These are phyloP conservation scores for Thryonomys swinderianus DNA, from an alignment of 2,113 vertebrate species.

Conservation along the genomic window DNA sequence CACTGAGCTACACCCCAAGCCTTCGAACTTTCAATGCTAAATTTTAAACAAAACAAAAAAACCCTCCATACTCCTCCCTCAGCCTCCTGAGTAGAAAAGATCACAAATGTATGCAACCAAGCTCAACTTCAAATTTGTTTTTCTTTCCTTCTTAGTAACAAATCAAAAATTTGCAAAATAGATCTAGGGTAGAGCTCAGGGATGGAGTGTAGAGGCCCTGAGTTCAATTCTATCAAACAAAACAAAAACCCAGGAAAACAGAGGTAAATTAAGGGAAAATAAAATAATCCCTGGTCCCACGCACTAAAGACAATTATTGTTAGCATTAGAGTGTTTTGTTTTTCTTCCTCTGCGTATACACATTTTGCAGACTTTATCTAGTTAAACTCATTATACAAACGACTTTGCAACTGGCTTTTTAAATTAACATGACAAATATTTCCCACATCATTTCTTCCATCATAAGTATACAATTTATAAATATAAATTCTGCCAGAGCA, in stretches of 20 bases:
- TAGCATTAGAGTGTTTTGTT: neutral
- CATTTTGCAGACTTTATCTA: neutral
- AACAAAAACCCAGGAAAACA: neutral
- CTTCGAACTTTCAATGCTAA: neutral
- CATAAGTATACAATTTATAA: slow-evolving; percentile 35
- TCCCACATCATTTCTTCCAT: slow-evolving; percentile 12
- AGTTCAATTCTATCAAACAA: neutral
- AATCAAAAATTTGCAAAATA: neutral
- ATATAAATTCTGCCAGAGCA: neutral
- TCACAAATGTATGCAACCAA: neutral
- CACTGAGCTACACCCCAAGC: no score
- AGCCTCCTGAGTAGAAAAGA: neutral
- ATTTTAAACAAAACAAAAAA: neutral
- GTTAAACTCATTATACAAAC: neutral
- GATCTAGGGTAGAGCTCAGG: neutral
- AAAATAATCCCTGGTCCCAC: neutral
- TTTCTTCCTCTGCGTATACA: neutral
- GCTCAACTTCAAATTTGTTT: neutral
- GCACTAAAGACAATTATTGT: slow-evolving; percentile 7
- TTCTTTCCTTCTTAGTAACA: neutral
- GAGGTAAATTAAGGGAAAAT: slow-evolving; percentile 1
- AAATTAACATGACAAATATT: neutral
- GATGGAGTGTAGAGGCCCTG: neutral
- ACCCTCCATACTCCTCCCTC: neutral
- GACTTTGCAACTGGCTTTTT: slow-evolving; percentile 3